These are phyloP conservation scores for Dasypogon diadema DNA, from an alignment of 2,888 invertebrate genomes.

Conservation along the genomic window DNA sequence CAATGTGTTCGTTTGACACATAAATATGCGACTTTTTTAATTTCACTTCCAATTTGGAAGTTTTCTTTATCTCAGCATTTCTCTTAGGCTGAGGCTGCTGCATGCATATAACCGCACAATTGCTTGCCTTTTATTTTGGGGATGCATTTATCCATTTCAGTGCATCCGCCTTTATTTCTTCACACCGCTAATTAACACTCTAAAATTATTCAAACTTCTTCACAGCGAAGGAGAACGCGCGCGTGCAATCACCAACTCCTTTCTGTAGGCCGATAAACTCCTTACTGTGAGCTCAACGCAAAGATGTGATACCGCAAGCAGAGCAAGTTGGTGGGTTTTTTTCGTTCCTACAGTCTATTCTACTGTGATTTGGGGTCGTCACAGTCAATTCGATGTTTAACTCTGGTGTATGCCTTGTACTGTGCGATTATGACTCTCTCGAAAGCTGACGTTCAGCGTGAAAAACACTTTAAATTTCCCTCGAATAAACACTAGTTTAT, in stretches of 20 bases:
- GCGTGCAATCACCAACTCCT: constrained; percentile 29
- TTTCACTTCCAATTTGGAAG: constrained; percentile 47
- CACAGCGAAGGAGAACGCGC: constrained; percentile 36
- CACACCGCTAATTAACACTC: too few relatives aligned
- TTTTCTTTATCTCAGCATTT: constrained; percentile 28
- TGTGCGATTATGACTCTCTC: too few relatives aligned
- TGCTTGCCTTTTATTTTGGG: background rate
- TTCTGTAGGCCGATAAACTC: constrained; percentile 46
- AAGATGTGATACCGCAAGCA: background rate
- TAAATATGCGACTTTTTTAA: constrained; percentile 44
- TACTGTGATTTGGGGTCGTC: background rate
- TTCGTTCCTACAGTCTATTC: background rate
- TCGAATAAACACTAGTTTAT: constrained; percentile 5
- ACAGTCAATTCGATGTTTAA: too few relatives aligned
- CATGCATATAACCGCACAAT: background rate
- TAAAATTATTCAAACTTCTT: too few relatives aligned
- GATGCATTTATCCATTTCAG: background rate
- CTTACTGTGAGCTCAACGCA: background rate
- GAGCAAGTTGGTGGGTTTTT: background rate
- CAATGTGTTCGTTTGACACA: constrained; percentile 43
- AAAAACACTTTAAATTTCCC: constrained; percentile 11
- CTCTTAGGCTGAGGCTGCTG: background rate
- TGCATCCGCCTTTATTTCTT: constrained; percentile 4
- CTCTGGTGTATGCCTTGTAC: too few relatives aligned
- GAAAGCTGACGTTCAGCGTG: background rate